Percentiles rank a stretch among this genome's conserved stretches.
phyloP scores from a whole-genome alignment of 1,140 invertebrate species.

The Mamestra configurata region DNA sequence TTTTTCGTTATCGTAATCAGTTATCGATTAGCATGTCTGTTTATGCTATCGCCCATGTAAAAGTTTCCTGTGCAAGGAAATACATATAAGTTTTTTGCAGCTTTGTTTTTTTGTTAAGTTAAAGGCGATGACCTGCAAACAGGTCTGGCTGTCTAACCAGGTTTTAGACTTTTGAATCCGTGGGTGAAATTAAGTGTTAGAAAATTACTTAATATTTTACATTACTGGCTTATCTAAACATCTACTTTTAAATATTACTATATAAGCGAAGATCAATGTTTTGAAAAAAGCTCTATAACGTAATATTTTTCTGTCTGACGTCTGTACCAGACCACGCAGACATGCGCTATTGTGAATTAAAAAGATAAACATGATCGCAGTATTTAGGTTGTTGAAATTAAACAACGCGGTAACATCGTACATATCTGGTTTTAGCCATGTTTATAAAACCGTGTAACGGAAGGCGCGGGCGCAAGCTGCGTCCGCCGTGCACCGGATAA shows the following conservation, averaged over 20 bases:
- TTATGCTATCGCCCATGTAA: not conserved
- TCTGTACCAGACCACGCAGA: not conserved
- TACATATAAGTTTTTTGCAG: slow-evolving; percentile 23
- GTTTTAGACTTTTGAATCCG: not conserved
- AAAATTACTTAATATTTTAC: too few relatives aligned
- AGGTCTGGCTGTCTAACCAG: slow-evolving; percentile 3
- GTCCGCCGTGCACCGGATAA: slow-evolving; percentile 61
- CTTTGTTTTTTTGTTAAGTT: not conserved
- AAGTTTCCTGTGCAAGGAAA: slow-evolving; percentile 30
- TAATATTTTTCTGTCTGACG: not conserved
- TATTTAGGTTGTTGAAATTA: slow-evolving; percentile 32
- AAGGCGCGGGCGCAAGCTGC: slow-evolving; percentile 66
- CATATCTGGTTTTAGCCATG: slow-evolving; percentile 11
- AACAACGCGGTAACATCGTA: slow-evolving; percentile 24
- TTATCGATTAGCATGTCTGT: slow-evolving; percentile 26
- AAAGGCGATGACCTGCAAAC: slow-evolving; percentile 18
- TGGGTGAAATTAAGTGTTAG: not conserved
- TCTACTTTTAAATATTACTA: too few relatives aligned
- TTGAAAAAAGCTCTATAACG: not conserved
- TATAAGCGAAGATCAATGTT: not conserved
- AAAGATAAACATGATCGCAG: slow-evolving; percentile 27
- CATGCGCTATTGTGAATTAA: slow-evolving; percentile 8
- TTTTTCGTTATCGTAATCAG: slow-evolving; percentile 25
- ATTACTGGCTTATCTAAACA: too few relatives aligned
- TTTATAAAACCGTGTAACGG: slow-evolving; percentile 54